These are phyloP conservation scores for Diadromus collaris DNA, from an alignment of 2,888 invertebrate species.

Conservation along the genomic window DNA sequence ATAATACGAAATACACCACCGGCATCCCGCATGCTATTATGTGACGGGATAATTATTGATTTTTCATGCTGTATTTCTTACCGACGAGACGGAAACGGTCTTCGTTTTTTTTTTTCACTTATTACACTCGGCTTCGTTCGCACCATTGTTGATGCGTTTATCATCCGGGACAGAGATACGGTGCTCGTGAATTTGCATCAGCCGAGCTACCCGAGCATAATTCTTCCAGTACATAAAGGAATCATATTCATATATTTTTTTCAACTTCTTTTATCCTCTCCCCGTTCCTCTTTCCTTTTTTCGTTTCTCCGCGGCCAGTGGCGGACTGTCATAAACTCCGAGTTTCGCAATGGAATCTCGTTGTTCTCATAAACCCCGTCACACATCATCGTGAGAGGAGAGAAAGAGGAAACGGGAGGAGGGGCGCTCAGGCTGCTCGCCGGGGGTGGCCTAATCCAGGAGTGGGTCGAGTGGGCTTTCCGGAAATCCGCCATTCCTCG, in stretches of 20 bases:
- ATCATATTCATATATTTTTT: constrained; percentile 29
- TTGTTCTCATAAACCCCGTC: constrained; percentile 54
- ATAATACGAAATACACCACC: background rate
- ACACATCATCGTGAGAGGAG: constrained; percentile 40
- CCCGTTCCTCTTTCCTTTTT: background rate
- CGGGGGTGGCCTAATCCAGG: constrained; percentile 46
- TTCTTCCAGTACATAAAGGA: constrained; percentile 50
- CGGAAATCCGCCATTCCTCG: constrained; percentile 52
- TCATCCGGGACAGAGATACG: constrained; percentile 30
- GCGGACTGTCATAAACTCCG: constrained; percentile 45
- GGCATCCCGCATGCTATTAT: background rate
- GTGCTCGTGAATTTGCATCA: constrained; percentile 48
- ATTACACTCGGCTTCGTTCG: constrained; percentile 35
- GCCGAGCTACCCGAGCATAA: constrained; percentile 32
- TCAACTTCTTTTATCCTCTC: constrained; percentile 14
- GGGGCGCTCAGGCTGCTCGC: constrained; percentile 20
- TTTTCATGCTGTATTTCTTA: background rate
- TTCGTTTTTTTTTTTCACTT: constrained; percentile 1
- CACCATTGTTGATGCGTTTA: constrained; percentile 49
- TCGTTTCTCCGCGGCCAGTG: constrained; percentile 1
- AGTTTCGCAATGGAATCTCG: constrained; percentile 51
- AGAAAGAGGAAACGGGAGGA: constrained; percentile 22
- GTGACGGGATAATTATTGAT: background rate
- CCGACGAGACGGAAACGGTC: background rate
- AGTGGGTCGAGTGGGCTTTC: constrained; percentile 50